Evolutionary conservation across 2,113 vertebrate species (phyloP).

Genomic region (Bufo bufo): DNA sequence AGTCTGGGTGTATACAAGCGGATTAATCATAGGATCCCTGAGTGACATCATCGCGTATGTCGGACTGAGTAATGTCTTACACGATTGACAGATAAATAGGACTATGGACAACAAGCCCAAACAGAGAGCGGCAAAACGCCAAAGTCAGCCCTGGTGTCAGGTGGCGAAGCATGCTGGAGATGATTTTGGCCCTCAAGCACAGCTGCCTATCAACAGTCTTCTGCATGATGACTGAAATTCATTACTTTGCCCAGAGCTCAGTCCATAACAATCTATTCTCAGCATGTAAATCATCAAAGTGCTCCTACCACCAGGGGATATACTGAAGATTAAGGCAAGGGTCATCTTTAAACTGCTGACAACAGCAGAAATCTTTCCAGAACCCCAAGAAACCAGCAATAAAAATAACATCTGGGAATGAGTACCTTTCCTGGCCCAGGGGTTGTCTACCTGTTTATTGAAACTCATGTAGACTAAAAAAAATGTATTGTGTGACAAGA

Average conservation of each 20-base stretch:
- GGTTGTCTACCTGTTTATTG: no score
- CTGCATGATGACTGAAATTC: not conserved
- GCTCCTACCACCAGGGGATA: not conserved
- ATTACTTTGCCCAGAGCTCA: constrained; percentile 15
- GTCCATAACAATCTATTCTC: not conserved
- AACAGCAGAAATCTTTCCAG: not conserved
- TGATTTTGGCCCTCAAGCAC: constrained; percentile 38
- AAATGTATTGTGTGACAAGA: not conserved
- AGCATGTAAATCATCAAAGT: constrained; percentile 2
- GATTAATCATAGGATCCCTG: not conserved
- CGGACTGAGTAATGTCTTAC: constrained; percentile 15
- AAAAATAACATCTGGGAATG: no score
- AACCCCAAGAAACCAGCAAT: not conserved
- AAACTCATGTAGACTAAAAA: no score
- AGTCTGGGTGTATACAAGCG: not conserved
- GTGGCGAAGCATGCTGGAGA: constrained; percentile 11
- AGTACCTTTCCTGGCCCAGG: no score
- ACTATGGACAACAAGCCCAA: constrained; percentile 31
- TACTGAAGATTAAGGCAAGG: not conserved
- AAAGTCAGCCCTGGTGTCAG: constrained; percentile 29
- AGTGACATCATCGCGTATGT: constrained; percentile 10
- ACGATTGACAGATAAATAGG: constrained; percentile 8
- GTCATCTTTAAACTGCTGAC: not conserved
- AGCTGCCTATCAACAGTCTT: constrained; percentile 8
- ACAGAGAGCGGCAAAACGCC: constrained; percentile 30